Base-by-base conservation (phyloP, 2,113 vertebrate genomes). In the Rhodinocichla rosea region DNA sequence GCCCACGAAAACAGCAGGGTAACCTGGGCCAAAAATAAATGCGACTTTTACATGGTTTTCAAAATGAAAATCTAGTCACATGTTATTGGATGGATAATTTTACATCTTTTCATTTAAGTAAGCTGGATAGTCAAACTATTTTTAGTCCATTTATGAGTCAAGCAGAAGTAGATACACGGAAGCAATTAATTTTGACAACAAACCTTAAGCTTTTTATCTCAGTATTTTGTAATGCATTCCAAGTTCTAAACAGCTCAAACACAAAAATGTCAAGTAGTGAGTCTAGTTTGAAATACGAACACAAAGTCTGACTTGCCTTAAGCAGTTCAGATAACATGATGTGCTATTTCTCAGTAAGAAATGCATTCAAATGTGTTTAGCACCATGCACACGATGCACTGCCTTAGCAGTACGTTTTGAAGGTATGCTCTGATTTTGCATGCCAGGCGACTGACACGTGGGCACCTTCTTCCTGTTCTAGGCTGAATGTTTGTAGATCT, bases 221-320 rank as follows among this genome's bases (percentile, higher is more conserved):
- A 1, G 9, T 64, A 63, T 83, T 76, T 59, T 79, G 13, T 71
- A 87, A 59, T 5, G 3, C 0, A 0, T 81, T 94, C 74, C 60
- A 74, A 83, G 37, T 67, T 82, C 42, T 90, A 80, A 92, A 77
- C 18, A 86, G 32, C 59, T 97, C 82, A 90, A 85, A 93, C 56
- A 73, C 37, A 93, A 83, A 91, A 86, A 83, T 92, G 59, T 92
- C 75, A 93, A 95, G 70, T 65, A 56, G 39, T 42, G 55, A 93
- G 20, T 65, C 13, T 85, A 76, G 57, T 27, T 76, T 77, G 85
- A 80, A 80, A 62, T 55, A 68, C 8, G 69, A 67, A 69, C 59
- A 76, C 10, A 10, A 86, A 65, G 11, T 63, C 33, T 92, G 53
- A 37, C 67, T 86, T 88, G 82, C 79, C 55, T 88, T 56, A 57